These are phyloP conservation scores for Paramacrobiotus metropolitanus DNA, from an alignment of 1,140 invertebrate genomes.

Conservation along the genomic window DNA sequence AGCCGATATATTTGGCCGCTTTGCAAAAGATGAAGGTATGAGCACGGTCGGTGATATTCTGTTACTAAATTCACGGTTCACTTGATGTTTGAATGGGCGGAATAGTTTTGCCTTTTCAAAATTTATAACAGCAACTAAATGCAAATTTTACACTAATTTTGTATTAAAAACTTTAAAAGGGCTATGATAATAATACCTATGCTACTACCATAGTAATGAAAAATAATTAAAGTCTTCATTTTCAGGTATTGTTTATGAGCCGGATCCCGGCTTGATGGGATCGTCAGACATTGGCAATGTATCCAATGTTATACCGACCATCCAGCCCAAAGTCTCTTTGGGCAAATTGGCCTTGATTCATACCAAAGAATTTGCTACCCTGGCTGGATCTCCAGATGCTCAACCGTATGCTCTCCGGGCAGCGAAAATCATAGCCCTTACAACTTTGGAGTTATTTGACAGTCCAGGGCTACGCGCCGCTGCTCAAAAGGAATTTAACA, in stretches of 20 bases:
- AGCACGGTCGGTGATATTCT: too few relatives aligned
- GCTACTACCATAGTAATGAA: too few relatives aligned
- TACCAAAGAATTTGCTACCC: constrained; percentile 17
- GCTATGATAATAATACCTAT: too few relatives aligned
- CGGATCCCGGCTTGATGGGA: constrained; percentile 12
- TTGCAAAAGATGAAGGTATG: too few relatives aligned
- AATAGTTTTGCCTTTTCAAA: too few relatives aligned
- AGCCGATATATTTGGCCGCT: too few relatives aligned
- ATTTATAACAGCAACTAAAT: too few relatives aligned
- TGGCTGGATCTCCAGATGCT: constrained; percentile 15
- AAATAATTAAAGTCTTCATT: too few relatives aligned
- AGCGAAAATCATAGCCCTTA: constrained; percentile 18
- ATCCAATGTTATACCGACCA: constrained; percentile 20
- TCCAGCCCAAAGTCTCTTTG: constrained; percentile 20
- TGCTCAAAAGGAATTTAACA: background rate
- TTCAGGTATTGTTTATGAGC: background rate
- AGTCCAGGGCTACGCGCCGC: background rate
- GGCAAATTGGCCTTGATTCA: constrained; percentile 17
- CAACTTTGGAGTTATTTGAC: constrained; percentile 13
- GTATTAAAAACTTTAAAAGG: too few relatives aligned
- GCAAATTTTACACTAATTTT: too few relatives aligned
- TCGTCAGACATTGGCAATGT: constrained; percentile 23
- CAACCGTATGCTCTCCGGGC: constrained; percentile 15
- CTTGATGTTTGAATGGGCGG: too few relatives aligned
- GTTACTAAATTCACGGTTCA: too few relatives aligned